These are phyloP conservation scores for Formica exsecta DNA, from an alignment of 1,140 invertebrate species.

Conservation along the genomic window DNA sequence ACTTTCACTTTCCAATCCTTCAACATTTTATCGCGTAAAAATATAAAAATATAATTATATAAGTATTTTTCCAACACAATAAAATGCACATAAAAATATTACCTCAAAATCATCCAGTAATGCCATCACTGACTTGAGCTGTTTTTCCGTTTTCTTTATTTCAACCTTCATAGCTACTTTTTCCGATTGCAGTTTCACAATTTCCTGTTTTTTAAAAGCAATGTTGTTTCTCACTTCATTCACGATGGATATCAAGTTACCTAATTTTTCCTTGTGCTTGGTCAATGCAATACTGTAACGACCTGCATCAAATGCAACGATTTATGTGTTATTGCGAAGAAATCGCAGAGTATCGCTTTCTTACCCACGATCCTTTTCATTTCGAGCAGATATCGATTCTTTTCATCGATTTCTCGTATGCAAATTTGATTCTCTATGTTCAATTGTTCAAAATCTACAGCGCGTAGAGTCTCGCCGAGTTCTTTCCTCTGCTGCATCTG, in stretches of 20 bases:
- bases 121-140: conserved; percentile 80
- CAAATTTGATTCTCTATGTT: conserved; percentile 87
- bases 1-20: neutral
- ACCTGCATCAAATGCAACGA: conserved; percentile 58
- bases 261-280: conserved; percentile 85
- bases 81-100: conserved; percentile 34
- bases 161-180: conserved; percentile 75
- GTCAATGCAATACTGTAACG: conserved; percentile 82
- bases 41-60: conserved; percentile 20
- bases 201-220: conserved; percentile 66
- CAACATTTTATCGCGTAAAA: neutral
- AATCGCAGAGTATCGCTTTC: neutral
- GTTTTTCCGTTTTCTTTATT: conserved; percentile 77
- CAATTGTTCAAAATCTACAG: conserved; percentile 87
- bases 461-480: conserved; percentile 85
- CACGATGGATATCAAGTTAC: conserved; percentile 83
- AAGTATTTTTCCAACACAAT: conserved; percentile 23
- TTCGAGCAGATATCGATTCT: conserved; percentile 83
- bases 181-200: conserved; percentile 62
- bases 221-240: conserved; percentile 79
- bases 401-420: conserved; percentile 84
- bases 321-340: neutral
- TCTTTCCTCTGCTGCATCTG: conserved; percentile 85
- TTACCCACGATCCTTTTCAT: conserved; percentile 86
- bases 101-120: conserved; percentile 82